Percentiles rank a stretch among this genome's conserved stretches.
Conservation (phyloP, 1,140 invertebrate species). For the Temnothorax curvispinosus region DNA sequence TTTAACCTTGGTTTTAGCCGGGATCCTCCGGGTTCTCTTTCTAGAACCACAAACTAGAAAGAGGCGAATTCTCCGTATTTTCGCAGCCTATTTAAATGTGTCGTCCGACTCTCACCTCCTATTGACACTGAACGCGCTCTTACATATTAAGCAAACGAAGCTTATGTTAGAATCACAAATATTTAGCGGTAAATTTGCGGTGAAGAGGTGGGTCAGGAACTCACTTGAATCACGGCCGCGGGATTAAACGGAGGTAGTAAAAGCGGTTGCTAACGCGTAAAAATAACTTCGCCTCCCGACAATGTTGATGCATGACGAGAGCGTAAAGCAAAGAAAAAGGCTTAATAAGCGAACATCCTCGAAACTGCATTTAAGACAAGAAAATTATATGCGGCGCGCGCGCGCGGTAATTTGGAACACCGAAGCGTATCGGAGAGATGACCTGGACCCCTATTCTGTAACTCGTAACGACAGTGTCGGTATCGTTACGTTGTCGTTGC, state of each 20-base stretch:
- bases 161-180: not conserved
- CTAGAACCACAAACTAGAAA: not conserved
- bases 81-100: not conserved
- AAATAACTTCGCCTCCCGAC: not conserved
- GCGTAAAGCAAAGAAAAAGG: not conserved
- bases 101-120: conserved; percentile 17
- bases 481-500: too few species aligned
- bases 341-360: not conserved
- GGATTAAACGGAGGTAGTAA: not conserved
- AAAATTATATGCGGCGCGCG: conserved; percentile 24
- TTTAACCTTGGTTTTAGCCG: conserved; percentile 28
- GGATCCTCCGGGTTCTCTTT: conserved; percentile 28
- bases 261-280: conserved; percentile 5
- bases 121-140: conserved; percentile 28
- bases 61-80: not conserved
- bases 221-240: not conserved
- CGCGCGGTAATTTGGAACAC: conserved; percentile 22
- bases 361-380: conserved; percentile 15
- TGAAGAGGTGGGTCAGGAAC: not conserved
- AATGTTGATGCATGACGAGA: not conserved
- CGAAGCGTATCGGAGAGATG: conserved; percentile 4
- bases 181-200: not conserved
- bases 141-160: not conserved
- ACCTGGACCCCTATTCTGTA: too few species aligned
- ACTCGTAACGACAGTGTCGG: too few species aligned